Percentiles rank a stretch among this genome's conserved stretches.
phyloP scores from a whole-genome alignment of 2,797 vertebrate genomes.

The Okamejei kenojei region DNA sequence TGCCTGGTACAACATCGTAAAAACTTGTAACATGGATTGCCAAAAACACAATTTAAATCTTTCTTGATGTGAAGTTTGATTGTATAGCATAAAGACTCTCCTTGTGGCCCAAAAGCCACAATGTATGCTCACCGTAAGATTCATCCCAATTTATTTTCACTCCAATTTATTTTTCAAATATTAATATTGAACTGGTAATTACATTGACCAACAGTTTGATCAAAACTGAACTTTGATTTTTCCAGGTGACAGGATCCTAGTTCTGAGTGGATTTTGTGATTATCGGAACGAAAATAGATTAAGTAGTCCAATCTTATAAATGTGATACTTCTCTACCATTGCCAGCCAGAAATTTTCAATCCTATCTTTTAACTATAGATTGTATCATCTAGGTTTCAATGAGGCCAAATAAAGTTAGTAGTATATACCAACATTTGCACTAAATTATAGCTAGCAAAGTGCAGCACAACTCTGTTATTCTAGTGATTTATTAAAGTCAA shows the following conservation, averaged over 20 bases:
- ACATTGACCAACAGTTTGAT: neutral
- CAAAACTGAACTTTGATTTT: neutral
- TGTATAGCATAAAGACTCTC: too few relatives aligned
- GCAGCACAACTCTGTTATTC: neutral
- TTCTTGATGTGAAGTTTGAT: too few relatives aligned
- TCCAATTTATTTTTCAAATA: neutral
- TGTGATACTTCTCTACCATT: neutral
- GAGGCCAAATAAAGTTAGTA: neutral
- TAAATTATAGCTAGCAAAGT: neutral
- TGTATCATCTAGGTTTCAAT: neutral
- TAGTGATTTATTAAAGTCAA: neutral
- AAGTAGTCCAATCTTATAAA: neutral
- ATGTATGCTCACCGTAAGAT: neutral
- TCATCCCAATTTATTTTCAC: neutral
- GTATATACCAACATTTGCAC: neutral
- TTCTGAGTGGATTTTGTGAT: neutral
- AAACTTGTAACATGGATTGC: neutral
- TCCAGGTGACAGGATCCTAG: neutral
- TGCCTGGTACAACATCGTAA: neutral
- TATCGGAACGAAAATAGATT: neutral
- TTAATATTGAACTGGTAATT: constrained; percentile 13
- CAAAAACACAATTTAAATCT: neutral
- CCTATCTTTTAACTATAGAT: neutral
- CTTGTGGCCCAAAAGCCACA: neutral
- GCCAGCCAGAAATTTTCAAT: neutral